Conservation (phyloP, 2,888 invertebrate species). For the Balanococcus diminutus region DNA sequence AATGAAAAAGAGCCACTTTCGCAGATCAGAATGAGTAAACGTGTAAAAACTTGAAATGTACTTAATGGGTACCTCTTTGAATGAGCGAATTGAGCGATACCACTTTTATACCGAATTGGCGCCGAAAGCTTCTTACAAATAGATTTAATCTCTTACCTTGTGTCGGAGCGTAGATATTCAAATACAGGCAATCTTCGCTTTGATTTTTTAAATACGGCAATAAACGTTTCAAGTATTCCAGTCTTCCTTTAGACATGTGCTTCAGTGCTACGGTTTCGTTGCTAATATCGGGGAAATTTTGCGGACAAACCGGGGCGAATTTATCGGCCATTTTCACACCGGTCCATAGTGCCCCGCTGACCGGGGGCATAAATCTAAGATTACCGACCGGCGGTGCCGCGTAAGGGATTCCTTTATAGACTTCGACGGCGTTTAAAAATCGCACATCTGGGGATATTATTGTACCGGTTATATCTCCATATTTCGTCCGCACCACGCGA, state of each 20-base stretch:
- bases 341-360: conserved; percentile 89
- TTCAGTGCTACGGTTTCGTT: conserved; percentile 82
- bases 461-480: conserved; percentile 84
- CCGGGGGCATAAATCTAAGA: conserved; percentile 94
- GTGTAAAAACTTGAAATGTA: background rate
- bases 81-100: background rate
- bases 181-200: conserved; percentile 94
- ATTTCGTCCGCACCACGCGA: conserved; percentile 84
- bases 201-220: conserved; percentile 87
- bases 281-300: conserved; percentile 82
- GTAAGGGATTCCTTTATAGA: conserved; percentile 91
- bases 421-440: conserved; percentile 86
- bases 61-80: background rate
- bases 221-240: conserved; percentile 86
- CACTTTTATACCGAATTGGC: background rate
- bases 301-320: conserved; percentile 91
- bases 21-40: no score
- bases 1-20: no score
- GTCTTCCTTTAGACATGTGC: conserved; percentile 85
- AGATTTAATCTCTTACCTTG: conserved; percentile 75
- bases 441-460: conserved; percentile 82
- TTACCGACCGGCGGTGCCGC: conserved; percentile 89
- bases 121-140: background rate
- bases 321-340: conserved; percentile 86
- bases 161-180: conserved; percentile 95